Conservation (phyloP, 23 tunicate species). For the Corella eumyota region DNA sequence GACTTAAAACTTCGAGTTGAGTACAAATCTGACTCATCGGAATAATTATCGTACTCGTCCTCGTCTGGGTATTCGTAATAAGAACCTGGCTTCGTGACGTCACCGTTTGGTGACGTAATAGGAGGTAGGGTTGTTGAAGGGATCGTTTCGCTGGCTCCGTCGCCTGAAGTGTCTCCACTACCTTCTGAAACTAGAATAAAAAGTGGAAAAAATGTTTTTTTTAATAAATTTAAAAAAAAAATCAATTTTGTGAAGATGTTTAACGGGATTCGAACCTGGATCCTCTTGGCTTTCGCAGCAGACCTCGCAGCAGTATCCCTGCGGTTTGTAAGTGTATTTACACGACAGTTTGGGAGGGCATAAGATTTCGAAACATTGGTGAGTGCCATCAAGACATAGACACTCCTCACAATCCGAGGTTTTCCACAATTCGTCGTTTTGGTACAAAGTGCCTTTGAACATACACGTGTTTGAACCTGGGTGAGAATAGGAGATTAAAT, state of each 20-base stretch:
- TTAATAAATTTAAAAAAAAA: too few relatives aligned
- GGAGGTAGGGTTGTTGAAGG: too few relatives aligned
- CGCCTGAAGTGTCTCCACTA: not conserved
- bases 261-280: too few relatives aligned
- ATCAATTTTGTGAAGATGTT: too few relatives aligned
- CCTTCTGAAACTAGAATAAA: not conserved
- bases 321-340: slow-evolving; percentile 47
- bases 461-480: slow-evolving; percentile 61
- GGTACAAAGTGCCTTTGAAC: slow-evolving; percentile 19
- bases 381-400: slow-evolving; percentile 40
- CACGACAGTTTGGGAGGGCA: slow-evolving; percentile 50
- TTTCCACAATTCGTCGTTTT: slow-evolving; percentile 65
- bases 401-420: slow-evolving; percentile 46
- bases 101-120: too few relatives aligned
- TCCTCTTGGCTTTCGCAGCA: slow-evolving; percentile 63
- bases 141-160: not conserved
- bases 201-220: not conserved
- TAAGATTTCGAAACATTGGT: slow-evolving; percentile 26
- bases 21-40: too few relatives aligned
- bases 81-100: too few relatives aligned
- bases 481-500: not conserved
- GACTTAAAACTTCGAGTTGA: too few relatives aligned
- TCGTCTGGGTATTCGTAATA: too few relatives aligned
- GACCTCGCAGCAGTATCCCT: slow-evolving; percentile 65
- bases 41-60: too few relatives aligned